These are phyloP conservation scores for Urocyon cinereoargenteus DNA, from an alignment of 2,797 vertebrate genomes.

Conservation along the genomic window DNA sequence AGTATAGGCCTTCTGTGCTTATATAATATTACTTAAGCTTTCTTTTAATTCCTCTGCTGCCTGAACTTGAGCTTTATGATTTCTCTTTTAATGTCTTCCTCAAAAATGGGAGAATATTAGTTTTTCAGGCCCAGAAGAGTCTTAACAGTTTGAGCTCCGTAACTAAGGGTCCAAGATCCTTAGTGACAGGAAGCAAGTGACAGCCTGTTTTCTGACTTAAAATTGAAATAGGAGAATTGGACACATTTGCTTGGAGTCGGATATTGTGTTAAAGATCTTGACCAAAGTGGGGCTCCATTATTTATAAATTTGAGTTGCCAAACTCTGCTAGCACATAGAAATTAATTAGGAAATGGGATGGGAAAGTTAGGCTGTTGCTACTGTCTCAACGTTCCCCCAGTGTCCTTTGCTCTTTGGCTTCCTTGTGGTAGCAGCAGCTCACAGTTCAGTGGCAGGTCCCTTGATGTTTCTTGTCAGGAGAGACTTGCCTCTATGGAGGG, in stretches of 20 bases:
- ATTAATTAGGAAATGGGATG: background rate
- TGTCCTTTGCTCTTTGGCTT: background rate
- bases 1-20: background rate
- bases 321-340: background rate
- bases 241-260: background rate
- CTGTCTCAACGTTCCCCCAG: background rate
- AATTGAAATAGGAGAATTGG: background rate
- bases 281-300: background rate
- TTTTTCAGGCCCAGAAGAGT: background rate
- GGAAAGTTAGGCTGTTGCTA: background rate
- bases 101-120: background rate
- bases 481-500: background rate
- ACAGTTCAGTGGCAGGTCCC: background rate
- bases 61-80: constrained; percentile 45
- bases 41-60: background rate
- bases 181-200: background rate
- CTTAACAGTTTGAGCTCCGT: constrained; percentile 6
- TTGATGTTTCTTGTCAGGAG: background rate
- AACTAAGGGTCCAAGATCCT: background rate
- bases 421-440: background rate
- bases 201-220: background rate
- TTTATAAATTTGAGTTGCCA: background rate
- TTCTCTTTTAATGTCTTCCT: constrained; percentile 25
- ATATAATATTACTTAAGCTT: background rate
- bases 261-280: background rate